These are phyloP conservation scores for Artibeus jamaicensis DNA, from an alignment of 2,797 vertebrate genomes.

Conservation along the genomic window DNA sequence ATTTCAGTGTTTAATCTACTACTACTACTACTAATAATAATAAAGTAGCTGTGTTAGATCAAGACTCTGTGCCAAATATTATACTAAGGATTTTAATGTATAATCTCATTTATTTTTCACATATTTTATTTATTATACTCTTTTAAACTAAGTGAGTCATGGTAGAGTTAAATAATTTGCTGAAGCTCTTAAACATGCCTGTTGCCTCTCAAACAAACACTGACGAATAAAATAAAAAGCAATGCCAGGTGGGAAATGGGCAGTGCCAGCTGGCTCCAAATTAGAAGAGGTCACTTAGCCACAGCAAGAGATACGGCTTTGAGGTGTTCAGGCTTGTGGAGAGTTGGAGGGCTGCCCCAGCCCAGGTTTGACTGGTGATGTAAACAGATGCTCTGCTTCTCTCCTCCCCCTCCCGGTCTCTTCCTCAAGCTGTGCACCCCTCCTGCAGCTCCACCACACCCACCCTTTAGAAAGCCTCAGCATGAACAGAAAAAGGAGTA, in stretches of 20 bases:
- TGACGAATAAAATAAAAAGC: slow-evolving; percentile 2
- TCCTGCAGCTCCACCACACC: background rate
- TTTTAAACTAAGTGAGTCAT: background rate
- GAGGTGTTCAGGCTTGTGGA: background rate
- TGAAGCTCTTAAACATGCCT: background rate
- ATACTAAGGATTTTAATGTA: background rate
- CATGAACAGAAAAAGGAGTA: slow-evolving; percentile 99
- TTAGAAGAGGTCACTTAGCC: background rate
- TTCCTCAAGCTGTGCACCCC: slow-evolving; percentile 51
- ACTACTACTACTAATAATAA: background rate
- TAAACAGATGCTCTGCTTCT: slow-evolving; percentile 54
- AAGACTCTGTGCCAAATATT: background rate
- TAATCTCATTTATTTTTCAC: slow-evolving; percentile 11
- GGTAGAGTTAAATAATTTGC: background rate
- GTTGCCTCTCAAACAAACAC: background rate
- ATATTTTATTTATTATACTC: background rate
- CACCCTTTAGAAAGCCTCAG: slow-evolving; percentile 93
- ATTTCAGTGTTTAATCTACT: background rate
- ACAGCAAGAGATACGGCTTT: background rate
- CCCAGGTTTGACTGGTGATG: background rate
- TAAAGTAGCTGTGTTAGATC: background rate
- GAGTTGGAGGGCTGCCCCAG: background rate
- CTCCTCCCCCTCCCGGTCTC: slow-evolving; percentile 60
- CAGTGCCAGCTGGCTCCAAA: background rate
- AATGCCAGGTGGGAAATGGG: background rate